phyloP scores from a whole-genome alignment of 2,113 vertebrate genomes.

The Numenius arquata region DNA sequence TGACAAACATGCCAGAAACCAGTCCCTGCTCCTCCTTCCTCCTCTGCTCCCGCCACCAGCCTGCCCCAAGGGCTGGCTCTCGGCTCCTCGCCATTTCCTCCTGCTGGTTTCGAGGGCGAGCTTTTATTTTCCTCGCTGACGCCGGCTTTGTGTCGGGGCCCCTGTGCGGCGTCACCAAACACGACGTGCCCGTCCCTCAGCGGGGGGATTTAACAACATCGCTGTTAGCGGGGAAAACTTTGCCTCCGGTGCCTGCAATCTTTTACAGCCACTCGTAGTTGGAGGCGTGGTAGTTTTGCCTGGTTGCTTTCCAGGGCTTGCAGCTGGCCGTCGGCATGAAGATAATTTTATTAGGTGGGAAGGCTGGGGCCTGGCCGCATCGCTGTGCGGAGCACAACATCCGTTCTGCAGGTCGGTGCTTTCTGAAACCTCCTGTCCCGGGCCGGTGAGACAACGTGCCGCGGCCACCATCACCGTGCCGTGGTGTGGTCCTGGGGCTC shows the following conservation, averaged over 20 bases:
- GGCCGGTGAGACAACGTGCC: background rate
- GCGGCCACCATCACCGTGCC: too few relatives aligned
- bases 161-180: background rate
- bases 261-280: rapidly evolving
- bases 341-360: background rate
- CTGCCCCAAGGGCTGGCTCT: rapidly evolving
- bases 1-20: background rate
- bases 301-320: background rate
- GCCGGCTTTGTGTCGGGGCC: background rate
- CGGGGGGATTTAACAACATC: rapidly evolving
- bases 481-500: background rate
- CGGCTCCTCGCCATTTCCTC: rapidly evolving
- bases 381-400: rapidly evolving
- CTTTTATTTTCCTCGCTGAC: background rate
- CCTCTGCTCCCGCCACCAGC: rapidly evolving
- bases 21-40: background rate
- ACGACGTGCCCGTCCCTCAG: rapidly evolving
- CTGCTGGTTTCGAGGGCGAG: background rate
- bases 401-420: background rate
- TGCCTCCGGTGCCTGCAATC: rapidly evolving
- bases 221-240: background rate
- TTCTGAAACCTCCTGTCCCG: background rate
- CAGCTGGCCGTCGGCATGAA: background rate
- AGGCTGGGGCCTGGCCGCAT: rapidly evolving
- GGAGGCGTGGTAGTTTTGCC: background rate